Percentiles rank a stretch among this genome's conserved stretches.
phyloP scores from a whole-genome alignment of 2,797 vertebrate species.

The Sparidentex hasta region DNA sequence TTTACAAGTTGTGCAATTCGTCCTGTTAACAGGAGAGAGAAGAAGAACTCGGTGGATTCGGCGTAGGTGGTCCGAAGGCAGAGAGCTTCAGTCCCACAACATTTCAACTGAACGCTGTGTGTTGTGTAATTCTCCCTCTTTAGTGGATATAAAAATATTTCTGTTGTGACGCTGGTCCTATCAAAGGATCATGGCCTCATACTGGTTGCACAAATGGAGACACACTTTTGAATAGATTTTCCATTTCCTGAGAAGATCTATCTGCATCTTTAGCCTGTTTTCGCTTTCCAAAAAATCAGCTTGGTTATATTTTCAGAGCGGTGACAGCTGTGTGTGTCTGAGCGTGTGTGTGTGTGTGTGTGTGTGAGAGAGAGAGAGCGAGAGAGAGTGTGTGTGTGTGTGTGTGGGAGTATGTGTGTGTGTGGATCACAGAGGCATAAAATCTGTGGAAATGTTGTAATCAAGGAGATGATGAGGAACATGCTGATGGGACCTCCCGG shows the following conservation, averaged over 20 bases:
- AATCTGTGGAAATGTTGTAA: constrained; percentile 75
- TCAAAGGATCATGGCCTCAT: constrained; percentile 14
- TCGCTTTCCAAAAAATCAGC: constrained; percentile 21
- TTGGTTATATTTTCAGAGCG: constrained; percentile 44
- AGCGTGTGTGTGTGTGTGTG: constrained; percentile 23
- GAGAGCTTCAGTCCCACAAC: constrained; percentile 36
- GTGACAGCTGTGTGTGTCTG: constrained; percentile 42
- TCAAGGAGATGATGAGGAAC: constrained; percentile 79
- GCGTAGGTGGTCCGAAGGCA: constrained; percentile 53
- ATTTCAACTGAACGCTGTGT: constrained; percentile 31
- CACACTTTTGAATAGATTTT: neutral
- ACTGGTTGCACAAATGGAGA: constrained; percentile 44
- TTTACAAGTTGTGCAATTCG: neutral
- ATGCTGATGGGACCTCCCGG: constrained; percentile 73
- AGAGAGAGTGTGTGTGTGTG: constrained; percentile 16
- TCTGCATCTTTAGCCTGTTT: constrained; percentile 44
- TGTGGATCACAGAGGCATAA: constrained; percentile 61
- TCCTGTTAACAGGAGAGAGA: neutral
- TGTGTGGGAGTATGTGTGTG: constrained; percentile 2
- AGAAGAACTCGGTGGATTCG: neutral
- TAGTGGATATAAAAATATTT: constrained; percentile 45
- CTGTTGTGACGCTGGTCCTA: constrained; percentile 36
- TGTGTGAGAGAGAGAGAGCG: neutral
- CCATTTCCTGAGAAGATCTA: constrained; percentile 19
- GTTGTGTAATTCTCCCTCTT: constrained; percentile 56